Base-by-base conservation (phyloP, 1,140 invertebrate species). In the Pogonomyrmex californicus region DNA sequence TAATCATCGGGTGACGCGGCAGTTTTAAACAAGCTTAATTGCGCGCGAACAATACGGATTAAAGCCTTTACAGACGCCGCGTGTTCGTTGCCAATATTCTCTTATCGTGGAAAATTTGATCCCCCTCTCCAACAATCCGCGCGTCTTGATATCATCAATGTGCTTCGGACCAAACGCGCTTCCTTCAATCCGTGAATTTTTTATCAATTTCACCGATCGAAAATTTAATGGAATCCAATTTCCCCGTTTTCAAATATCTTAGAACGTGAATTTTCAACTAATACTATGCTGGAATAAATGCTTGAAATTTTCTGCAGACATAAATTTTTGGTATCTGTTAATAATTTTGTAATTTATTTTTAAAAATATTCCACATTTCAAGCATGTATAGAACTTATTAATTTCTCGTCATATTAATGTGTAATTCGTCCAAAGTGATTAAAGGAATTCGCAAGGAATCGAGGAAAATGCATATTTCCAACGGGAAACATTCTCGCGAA, bases 11-110 rank as follows among this genome's bases (percentile, higher is more conserved):
- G 3, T 60, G 79, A 56, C 30, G 30, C 79, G 66, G 41, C 66
- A 73, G 68, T 83, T 83, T 83, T 83, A 73, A 75, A 83, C 56
- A 38, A 54, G 33, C 68, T 83, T 56, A 73, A 83, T 83, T 83
- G 44, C 33, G 66, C 33, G 47, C 68, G 68, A 60, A 60, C 79
- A 83, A 75, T 83, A 54, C 44, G 68, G 44, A 75, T 83, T 83
- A 83, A 38, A 47, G n/a, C 56, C 17, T 73, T 62, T 49, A 30
- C 54, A 49, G 56, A 49, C n/a, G 12, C 41, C 79, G 54, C 68
- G 51, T 38, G 17, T 36, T 12, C 60, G 66, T 49, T 14, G 17
- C 14, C 41, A 60, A 49, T 83, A 60, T 73, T 73, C 54, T 9
- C 10, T n/a, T 47, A 14, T 1, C 4, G 2, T 12, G 7, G 41